A percentile compares a stretch with the other conserved stretches of the same genome.
Evolutionary conservation across 2,113 vertebrate species (phyloP).

Genomic region (Myrmecobius fasciatus): DNA sequence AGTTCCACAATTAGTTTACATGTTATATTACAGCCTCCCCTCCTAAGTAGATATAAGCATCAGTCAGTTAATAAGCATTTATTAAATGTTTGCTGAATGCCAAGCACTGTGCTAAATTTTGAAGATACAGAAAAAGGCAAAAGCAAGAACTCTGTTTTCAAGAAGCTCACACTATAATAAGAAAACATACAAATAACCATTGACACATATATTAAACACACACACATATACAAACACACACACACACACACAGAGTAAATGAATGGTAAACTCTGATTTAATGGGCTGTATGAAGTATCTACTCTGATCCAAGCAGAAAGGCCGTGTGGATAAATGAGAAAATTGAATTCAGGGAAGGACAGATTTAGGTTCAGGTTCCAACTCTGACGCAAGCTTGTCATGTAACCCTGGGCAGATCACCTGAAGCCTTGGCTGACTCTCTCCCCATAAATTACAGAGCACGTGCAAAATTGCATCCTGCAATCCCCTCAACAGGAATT

Average conservation of each 20-base stretch:
- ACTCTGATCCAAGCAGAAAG: not conserved
- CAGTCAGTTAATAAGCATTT: not conserved
- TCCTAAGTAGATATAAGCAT: not conserved
- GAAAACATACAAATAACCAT: not conserved
- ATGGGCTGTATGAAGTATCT: not conserved
- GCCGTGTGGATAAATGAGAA: not conserved
- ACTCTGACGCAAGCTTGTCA: not conserved
- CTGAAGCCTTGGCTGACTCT: not conserved
- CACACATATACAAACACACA: too few species aligned
- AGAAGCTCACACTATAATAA: not conserved
- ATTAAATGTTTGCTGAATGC: not conserved
- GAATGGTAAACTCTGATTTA: not conserved
- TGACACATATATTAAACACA: not conserved
- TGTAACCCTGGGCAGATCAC: not conserved
- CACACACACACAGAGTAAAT: not conserved
- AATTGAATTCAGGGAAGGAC: not conserved
- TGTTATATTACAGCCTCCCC: not conserved
- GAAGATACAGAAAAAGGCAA: not conserved
- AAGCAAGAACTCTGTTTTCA: not conserved
- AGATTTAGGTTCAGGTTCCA: not conserved
- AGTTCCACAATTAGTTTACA: not conserved
- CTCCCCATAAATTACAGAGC: not conserved
- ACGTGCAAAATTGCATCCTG: not conserved
- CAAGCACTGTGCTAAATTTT: not conserved
- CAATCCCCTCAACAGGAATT: not conserved